A percentile compares a stretch with the other conserved stretches of the same genome.
Conservation (phyloP, 2,888 invertebrate genomes). For the Drosophila tanythrix region DNA sequence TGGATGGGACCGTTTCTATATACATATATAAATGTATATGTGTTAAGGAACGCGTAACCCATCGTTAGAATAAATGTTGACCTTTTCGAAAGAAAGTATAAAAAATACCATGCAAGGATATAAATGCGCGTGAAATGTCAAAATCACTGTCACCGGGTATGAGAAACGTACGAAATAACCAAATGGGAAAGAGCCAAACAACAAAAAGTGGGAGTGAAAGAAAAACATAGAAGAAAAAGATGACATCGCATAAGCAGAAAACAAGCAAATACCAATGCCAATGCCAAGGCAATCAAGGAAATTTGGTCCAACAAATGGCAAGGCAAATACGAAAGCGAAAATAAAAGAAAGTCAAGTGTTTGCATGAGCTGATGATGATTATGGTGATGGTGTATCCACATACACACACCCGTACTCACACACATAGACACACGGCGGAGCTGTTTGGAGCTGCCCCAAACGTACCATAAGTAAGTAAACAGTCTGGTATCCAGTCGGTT, state of each 20-base stretch:
- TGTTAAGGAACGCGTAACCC: conserved; percentile 28
- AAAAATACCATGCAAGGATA: conserved; percentile 47
- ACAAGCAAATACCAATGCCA: conserved; percentile 68
- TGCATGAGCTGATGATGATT: conserved; percentile 55
- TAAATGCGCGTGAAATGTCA: conserved; percentile 79
- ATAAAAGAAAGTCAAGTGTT: conserved; percentile 56
- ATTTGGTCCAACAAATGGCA: conserved; percentile 73
- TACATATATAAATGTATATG: conserved; percentile 31
- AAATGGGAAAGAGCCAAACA: conserved; percentile 5
- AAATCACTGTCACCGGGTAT: conserved; percentile 63
- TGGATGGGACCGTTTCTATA: conserved; percentile 42
- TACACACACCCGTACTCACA: conserved; percentile 21
- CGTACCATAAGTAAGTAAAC: conserved; percentile 41
- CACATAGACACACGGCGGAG: conserved; percentile 9
- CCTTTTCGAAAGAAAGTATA: conserved; percentile 59
- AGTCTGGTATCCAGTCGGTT: conserved; percentile 34
- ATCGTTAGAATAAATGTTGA: conserved; percentile 55
- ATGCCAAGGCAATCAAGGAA: conserved; percentile 75
- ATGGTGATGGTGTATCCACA: conserved; percentile 26
- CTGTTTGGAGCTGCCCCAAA: conserved; percentile 17
- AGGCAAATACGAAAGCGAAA: conserved; percentile 63
- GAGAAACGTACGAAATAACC: conserved; percentile 3
- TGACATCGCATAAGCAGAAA: conserved; percentile 62
- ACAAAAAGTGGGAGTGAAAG: conserved; percentile 17
- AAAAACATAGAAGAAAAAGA: conserved; percentile 52